Evolutionary conservation across 2,888 invertebrate genomes (phyloP).

Genomic region (Agrotis segetum): DNA sequence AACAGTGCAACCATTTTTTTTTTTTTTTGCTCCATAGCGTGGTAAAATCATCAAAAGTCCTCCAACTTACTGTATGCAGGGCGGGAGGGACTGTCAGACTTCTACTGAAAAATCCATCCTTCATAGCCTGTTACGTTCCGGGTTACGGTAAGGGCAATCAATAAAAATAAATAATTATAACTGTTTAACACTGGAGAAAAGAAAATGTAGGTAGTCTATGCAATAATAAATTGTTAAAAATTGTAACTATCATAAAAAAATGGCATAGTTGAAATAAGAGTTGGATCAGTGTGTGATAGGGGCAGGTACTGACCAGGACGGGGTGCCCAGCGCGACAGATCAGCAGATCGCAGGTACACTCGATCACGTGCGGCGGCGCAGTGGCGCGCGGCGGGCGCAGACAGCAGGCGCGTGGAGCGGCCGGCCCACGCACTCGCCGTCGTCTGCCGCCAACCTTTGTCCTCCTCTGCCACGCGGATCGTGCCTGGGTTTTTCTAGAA

Average conservation of each 20-base stretch:
- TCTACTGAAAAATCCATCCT: too few relatives aligned
- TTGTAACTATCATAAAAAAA: background rate
- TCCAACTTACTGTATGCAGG: too few relatives aligned
- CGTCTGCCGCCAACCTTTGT: conserved; percentile 95
- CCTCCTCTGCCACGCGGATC: conserved; percentile 97
- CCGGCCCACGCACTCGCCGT: conserved; percentile 97
- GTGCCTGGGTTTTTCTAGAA: conserved; percentile 95
- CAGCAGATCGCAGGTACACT: conserved; percentile 94
- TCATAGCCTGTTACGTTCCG: too few relatives aligned
- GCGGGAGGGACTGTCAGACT: too few relatives aligned
- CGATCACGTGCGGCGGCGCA: conserved; percentile 95
- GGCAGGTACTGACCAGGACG: conserved; percentile 92
- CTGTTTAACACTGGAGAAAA: too few relatives aligned
- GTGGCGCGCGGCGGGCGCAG: conserved; percentile 92
- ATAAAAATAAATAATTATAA: too few relatives aligned
- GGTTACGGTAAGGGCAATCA: too few relatives aligned
- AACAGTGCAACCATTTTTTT: too few relatives aligned
- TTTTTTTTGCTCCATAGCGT: too few relatives aligned
- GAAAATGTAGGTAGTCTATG: background rate
- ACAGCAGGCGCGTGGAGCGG: conserved; percentile 88
- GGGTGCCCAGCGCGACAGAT: conserved; percentile 95
- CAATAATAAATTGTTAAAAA: too few relatives aligned
- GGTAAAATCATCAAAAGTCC: too few relatives aligned
- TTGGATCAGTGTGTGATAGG: background rate
- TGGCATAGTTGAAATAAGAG: background rate